Evolutionary conservation across 1,140 invertebrate genomes (phyloP).

Genomic region (Cydia splendana): DNA sequence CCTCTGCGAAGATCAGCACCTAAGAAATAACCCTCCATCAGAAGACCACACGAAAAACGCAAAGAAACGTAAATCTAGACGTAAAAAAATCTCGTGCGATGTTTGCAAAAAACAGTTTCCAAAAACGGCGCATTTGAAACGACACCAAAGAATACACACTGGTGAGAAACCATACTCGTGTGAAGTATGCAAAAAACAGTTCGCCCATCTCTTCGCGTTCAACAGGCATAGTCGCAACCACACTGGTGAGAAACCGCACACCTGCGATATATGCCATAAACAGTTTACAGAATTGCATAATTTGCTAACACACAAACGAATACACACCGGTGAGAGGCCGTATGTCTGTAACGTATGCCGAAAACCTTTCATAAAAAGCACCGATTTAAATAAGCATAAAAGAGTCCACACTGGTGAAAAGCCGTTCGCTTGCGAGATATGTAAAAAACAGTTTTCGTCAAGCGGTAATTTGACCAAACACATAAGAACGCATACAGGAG

Average conservation of each 20-base stretch:
- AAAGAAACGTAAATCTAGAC: background rate
- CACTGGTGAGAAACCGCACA: background rate
- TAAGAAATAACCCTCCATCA: background rate
- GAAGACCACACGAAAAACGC: background rate
- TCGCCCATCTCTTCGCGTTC: constrained; percentile 3
- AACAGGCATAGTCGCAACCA: background rate
- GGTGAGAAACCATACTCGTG: constrained; percentile 1
- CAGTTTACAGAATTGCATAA: background rate
- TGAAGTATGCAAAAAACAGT: background rate
- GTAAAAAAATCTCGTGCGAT: background rate
- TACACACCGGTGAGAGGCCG: constrained; percentile 9
- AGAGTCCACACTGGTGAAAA: background rate
- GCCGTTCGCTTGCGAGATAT: background rate
- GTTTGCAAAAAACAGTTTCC: background rate
- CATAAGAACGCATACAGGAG: background rate
- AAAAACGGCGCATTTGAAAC: background rate
- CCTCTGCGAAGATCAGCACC: background rate
- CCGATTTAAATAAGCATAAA: constrained; percentile 1
- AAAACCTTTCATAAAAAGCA: constrained; percentile 2
- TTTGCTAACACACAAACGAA: constrained; percentile 6
- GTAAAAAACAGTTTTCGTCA: background rate
- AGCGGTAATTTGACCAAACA: constrained; percentile 1
- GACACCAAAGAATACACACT: background rate
- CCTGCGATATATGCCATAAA: background rate
- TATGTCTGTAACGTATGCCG: background rate